Evolutionary conservation across 2,797 vertebrate genomes (phyloP), one percentile per base, ranked within the genome.

Genomic region (Pseudopleuronectes americanus): DNA sequence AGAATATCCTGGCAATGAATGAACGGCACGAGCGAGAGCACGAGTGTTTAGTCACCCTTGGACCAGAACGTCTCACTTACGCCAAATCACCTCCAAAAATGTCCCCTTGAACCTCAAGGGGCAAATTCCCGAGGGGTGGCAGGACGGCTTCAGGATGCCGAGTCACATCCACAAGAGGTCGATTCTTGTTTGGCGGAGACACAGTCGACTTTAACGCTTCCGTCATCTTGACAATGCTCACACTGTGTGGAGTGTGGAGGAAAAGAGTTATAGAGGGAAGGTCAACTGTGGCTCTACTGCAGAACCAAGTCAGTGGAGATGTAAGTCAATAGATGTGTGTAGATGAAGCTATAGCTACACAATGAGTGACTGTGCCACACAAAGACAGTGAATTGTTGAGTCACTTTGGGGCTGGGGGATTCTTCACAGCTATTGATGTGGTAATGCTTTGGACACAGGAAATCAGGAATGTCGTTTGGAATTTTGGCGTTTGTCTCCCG

Each of bases 1-100:
- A 68, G 28, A 65, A 77, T 77, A 60, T 61, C 60, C 38, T 71
- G 58, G 63, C 71, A 6, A 31, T 26, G 54, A 82, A 86, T 75
- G 70, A 78, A 68, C 16, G 77, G 77, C 91, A 91, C 80, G 78
- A 84, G 90, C 66, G 64, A 60, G 75, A 87, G 77, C 79, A 41
- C 88, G 70, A 88, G 85, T 84, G 87, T 84, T 81, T 74, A 55
- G 54, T 92, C 90, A 87, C 90, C 91, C 82, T 84, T 87, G 79
- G 81, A 87, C 82, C 64, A 45, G 58, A 76, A 61, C 8, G 56
- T 45, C 63, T 58, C 43, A 12, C 64, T 74, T 62, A 57, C 62
- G 55, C 67, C 58, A 64, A 68, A 84, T 78, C 75, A 84, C 73
- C 69, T 68, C 80, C 23, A 21, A 84, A 79, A 84, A 83, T 70